Base-by-base conservation (phyloP, 2,113 vertebrate species). In the Terrapene triunguis region DNA sequence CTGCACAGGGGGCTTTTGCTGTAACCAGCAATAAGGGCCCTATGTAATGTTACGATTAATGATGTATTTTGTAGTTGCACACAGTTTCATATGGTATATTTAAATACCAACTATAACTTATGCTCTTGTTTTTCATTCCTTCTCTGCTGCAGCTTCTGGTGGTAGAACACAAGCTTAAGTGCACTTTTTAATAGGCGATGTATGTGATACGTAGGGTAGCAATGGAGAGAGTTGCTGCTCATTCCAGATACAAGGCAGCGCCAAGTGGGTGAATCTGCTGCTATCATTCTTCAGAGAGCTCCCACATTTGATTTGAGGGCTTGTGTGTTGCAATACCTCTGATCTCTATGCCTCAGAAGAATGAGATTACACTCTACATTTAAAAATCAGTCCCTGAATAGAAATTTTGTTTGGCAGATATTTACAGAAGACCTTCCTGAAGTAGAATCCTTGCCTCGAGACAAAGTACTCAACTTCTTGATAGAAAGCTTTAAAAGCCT, bases 351-450 rank as follows among this genome's bases (percentile, higher is more conserved):
- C 22, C 19, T 94, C 80, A 76, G 51, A 92, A 80, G 57, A 89
- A 88, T 59, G 35, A 93, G 1, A 29, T 8, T 54, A 3, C 72
- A 54, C 50, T 32, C 42, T 19, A 69, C 83, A 19, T 74, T 14
- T 4, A 88, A 54, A 53, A 13, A 16, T 53, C 25, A 88, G n/a
- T 32, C 48, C 53, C 38, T 27, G 21, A 95, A 87, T 84, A 82
- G 32, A 87, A 47, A 22, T 91, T 94, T 96, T 85, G n/a, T 97
- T 96, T 91, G 69, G 91, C 98, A 99, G 99, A 99, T 99, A 97
- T 99, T 99, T 96, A 99, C 99, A 0, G 99, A 99, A 98, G 99
- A 99, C 96, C 99, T 99, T 44, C 98, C 99, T 1, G 99, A 99
- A 97, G 99, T 99, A 91, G 99, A 99, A 98, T 98, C 98, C 27